These are phyloP conservation scores for Anas platyrhynchos DNA, from an alignment of 2,113 vertebrate species.

Conservation along the genomic window DNA sequence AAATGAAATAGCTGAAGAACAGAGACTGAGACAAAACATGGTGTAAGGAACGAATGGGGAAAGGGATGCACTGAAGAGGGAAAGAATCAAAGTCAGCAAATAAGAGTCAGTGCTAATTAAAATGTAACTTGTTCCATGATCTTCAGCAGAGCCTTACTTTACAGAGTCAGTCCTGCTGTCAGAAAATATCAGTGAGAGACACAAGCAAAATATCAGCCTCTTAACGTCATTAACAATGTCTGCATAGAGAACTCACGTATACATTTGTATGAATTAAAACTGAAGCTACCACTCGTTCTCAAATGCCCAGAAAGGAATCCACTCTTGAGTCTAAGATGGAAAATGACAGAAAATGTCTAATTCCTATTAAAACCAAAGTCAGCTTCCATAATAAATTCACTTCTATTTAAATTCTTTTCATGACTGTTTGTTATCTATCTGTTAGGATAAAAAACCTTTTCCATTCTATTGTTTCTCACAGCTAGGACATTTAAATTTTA, in stretches of 20 bases:
- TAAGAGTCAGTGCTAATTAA: not conserved
- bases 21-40: not conserved
- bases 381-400: not conserved
- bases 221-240: fast-evolving
- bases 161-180: not conserved
- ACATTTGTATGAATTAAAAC: not conserved
- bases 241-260: not conserved
- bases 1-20: not conserved
- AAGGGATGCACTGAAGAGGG: not conserved
- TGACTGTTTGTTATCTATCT: not conserved
- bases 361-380: not conserved
- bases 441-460: not conserved
- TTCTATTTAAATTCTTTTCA: not conserved
- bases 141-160: not conserved
- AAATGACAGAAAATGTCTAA: not conserved
- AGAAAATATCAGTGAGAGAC: not conserved
- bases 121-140: not conserved
- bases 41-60: not conserved
- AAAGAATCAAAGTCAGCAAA: not conserved
- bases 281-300: not conserved
- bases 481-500: not conserved
- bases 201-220: not conserved
- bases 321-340: not conserved
- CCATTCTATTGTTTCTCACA: not conserved
- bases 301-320: not conserved